These are phyloP conservation scores for Monomorium pharaonis DNA, from an alignment of 1,140 invertebrate genomes.

Conservation along the genomic window DNA sequence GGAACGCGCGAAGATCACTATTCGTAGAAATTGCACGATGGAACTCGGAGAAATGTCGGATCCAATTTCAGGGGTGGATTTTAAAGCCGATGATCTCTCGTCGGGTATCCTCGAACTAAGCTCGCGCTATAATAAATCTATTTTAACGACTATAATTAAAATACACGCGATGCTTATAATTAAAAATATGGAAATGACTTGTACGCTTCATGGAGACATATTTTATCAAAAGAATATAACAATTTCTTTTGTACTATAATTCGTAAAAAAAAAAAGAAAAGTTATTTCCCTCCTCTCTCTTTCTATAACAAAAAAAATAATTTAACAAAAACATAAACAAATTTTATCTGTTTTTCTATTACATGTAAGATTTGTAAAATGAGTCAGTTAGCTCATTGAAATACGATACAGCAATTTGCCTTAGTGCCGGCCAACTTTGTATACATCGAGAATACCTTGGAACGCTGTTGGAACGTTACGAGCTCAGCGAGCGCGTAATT, in stretches of 20 bases:
- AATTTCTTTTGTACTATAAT: background rate
- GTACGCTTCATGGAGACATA: background rate
- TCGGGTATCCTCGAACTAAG: background rate
- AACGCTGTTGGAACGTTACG: slow-evolving; percentile 1
- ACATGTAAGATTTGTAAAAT: background rate
- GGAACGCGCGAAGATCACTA: slow-evolving; percentile 40
- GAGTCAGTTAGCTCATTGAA: background rate
- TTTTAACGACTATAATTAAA: background rate
- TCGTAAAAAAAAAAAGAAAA: background rate
- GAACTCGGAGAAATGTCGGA: slow-evolving; percentile 34
- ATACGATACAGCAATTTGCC: background rate
- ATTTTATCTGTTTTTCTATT: background rate
- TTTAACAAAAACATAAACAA: background rate
- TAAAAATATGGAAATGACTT: background rate
- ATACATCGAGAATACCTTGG: background rate
- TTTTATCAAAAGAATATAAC: background rate
- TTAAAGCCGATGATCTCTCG: slow-evolving; percentile 40
- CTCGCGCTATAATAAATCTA: background rate
- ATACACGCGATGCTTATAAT: background rate
- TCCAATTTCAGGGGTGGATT: slow-evolving; percentile 37
- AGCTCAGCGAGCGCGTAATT: slow-evolving; percentile 25
- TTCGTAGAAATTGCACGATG: slow-evolving; percentile 42
- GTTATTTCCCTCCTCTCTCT: background rate
- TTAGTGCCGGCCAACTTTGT: background rate
- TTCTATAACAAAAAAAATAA: background rate